These are phyloP conservation scores for Drosophila paucipuncta DNA, from an alignment of 2,888 invertebrate genomes.

Conservation along the genomic window DNA sequence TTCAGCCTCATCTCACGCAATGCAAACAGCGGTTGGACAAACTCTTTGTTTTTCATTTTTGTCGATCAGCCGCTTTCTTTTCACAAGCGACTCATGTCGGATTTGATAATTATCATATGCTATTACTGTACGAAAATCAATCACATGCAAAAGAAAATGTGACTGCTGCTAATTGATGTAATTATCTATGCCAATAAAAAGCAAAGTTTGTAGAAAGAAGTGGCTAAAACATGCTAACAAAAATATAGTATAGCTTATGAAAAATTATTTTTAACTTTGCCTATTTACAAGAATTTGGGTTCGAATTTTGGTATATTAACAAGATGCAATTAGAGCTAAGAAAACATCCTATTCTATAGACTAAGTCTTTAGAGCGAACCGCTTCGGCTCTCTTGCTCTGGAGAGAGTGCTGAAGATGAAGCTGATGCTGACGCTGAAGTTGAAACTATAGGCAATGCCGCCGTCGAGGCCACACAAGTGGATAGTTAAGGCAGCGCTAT, in stretches of 20 bases:
- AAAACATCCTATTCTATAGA: background rate
- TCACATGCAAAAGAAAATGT: slow-evolving; percentile 11
- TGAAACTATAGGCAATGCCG: background rate
- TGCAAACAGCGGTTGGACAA: slow-evolving; percentile 35
- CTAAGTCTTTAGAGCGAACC: background rate
- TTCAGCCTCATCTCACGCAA: slow-evolving; percentile 25
- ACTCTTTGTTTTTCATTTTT: slow-evolving; percentile 23
- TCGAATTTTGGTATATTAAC: background rate
- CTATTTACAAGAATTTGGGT: background rate
- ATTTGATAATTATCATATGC: slow-evolving; percentile 12
- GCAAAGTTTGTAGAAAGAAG: background rate
- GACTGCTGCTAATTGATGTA: background rate
- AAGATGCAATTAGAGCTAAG: background rate
- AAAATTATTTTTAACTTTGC: background rate
- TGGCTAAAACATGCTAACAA: background rate
- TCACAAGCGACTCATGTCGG: slow-evolving; percentile 7
- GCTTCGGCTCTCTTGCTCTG: background rate
- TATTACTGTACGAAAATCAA: slow-evolving; percentile 28
- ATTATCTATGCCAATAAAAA: background rate
- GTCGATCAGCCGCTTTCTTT: slow-evolving; percentile 32
- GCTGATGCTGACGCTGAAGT: background rate
- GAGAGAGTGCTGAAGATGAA: background rate
- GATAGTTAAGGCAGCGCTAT: background rate
- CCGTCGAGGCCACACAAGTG: slow-evolving; percentile 30
- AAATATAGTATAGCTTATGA: background rate